These are phyloP conservation scores for Aleiodes leptofemur DNA, from an alignment of 2,888 invertebrate species.

Conservation along the genomic window DNA sequence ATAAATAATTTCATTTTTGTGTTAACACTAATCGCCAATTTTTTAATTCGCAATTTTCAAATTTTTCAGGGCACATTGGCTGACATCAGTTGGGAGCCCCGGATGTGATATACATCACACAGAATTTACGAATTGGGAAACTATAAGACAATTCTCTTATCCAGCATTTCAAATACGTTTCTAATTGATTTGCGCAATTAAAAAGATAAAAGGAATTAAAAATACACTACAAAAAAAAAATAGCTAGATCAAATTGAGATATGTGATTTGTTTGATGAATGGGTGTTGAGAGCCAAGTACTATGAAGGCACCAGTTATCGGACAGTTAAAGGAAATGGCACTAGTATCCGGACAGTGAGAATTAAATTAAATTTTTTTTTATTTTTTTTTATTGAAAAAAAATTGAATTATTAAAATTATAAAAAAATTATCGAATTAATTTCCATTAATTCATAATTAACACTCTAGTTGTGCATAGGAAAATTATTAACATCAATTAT, in stretches of 20 bases:
- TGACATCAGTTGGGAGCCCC: conserved; percentile 88
- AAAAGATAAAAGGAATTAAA: conserved; percentile 11
- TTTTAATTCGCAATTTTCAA: background rate
- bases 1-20: conserved; percentile 16
- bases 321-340: too few species aligned
- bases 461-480: too few species aligned
- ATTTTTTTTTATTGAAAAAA: too few species aligned
- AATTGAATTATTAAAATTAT: too few species aligned
- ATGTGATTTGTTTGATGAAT: background rate
- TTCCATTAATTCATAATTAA: too few species aligned
- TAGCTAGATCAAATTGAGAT: conserved; percentile 12
- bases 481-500: too few species aligned
- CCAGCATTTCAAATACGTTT: conserved; percentile 89
- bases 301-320: too few species aligned
- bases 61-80: conserved; percentile 85
- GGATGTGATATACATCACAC: conserved; percentile 90
- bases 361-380: too few species aligned
- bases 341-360: too few species aligned
- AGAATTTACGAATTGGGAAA: conserved; percentile 88
- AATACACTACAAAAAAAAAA: background rate
- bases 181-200: conserved; percentile 73
- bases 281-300: too few species aligned
- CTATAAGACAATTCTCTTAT: conserved; percentile 81
- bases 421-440: too few species aligned
- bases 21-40: background rate